A percentile compares a stretch with the other conserved stretches of the same genome.
Evolutionary conservation across 2,888 invertebrate species (phyloP).

Genomic region (Muscina levida): DNA sequence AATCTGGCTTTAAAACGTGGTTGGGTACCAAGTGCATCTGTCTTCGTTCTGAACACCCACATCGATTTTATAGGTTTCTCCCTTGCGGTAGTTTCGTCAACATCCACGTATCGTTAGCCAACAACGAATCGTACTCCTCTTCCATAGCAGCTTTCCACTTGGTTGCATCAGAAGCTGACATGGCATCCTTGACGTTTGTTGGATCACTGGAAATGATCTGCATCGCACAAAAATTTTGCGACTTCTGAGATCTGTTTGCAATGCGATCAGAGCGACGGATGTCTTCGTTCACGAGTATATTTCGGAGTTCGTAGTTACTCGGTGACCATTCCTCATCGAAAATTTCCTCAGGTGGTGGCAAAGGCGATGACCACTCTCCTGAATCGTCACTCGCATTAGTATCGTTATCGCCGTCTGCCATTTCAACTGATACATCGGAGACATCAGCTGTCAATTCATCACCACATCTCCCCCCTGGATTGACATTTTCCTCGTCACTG

Average conservation of each 20-base stretch:
- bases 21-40: too few species aligned
- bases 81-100: conserved; percentile 17
- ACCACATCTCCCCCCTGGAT: background rate
- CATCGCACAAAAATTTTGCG: conserved; percentile 39
- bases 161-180: background rate
- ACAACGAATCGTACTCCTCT: conserved; percentile 17
- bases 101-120: conserved; percentile 17
- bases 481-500: background rate
- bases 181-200: conserved; percentile 33
- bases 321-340: background rate
- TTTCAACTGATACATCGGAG: background rate
- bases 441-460: background rate
- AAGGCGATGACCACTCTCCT: background rate
- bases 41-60: too few species aligned
- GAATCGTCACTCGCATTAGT: background rate
- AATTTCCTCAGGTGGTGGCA: background rate
- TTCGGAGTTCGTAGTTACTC: background rate
- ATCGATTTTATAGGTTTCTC: too few species aligned
- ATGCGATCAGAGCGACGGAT: conserved; percentile 9
- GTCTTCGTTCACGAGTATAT: background rate
- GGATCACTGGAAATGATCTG: conserved; percentile 43
- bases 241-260: background rate
- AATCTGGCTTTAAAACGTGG: too few species aligned
- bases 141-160: conserved; percentile 37
- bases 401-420: background rate